These are phyloP conservation scores for Blomia tropicalis DNA, from an alignment of 2,888 invertebrate genomes.

Conservation along the genomic window DNA sequence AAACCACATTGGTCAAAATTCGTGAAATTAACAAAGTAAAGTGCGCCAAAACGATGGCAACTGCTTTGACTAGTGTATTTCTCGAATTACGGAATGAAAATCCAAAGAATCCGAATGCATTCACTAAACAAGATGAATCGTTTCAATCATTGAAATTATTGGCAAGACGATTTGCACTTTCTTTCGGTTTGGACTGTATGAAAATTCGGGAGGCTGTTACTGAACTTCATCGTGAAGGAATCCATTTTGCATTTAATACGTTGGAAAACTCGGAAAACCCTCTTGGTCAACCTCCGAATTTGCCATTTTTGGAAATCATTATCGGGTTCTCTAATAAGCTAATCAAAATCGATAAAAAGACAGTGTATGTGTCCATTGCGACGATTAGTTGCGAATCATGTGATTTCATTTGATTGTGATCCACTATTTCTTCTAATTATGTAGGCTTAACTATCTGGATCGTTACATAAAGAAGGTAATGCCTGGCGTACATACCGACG, in stretches of 20 bases:
- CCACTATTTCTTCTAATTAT: neutral
- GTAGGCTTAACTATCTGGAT: constrained; percentile 64
- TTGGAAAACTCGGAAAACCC: constrained; percentile 48
- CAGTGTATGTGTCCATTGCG: constrained; percentile 47
- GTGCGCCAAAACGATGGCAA: constrained; percentile 82
- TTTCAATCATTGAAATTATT: constrained; percentile 84
- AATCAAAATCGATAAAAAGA: constrained; percentile 84
- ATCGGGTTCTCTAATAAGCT: constrained; percentile 91
- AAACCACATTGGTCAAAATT: constrained; percentile 86
- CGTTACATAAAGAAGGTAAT: constrained; percentile 55
- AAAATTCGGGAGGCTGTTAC: constrained; percentile 93
- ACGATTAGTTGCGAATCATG: neutral
- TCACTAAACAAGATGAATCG: constrained; percentile 47
- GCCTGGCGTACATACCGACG: constrained; percentile 68
- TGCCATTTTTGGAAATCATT: constrained; percentile 83
- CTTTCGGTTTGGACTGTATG: constrained; percentile 87
- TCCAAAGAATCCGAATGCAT: constrained; percentile 35
- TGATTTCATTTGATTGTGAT: too few relatives aligned
- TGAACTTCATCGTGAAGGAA: constrained; percentile 82
- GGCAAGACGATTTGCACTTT: constrained; percentile 86
- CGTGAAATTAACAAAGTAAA: constrained; percentile 92
- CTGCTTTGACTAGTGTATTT: constrained; percentile 76
- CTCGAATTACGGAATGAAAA: constrained; percentile 46
- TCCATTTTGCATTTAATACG: constrained; percentile 63
- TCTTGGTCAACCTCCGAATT: constrained; percentile 62